Conservation (phyloP, 2,113 vertebrate genomes). For the Artemisiospiza belli region DNA sequence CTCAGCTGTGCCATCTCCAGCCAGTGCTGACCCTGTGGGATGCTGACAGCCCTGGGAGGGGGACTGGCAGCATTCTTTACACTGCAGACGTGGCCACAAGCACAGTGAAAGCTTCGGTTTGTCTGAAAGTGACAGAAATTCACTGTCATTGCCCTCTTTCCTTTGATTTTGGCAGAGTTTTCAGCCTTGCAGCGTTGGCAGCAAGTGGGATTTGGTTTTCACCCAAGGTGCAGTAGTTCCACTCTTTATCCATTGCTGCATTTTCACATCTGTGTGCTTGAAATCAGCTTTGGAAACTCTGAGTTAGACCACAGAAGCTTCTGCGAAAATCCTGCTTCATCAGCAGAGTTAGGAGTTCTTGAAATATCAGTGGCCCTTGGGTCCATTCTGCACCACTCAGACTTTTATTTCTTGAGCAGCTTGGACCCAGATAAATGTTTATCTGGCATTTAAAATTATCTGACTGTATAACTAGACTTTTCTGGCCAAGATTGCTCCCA, state of each 20-base stretch:
- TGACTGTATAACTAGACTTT: neutral
- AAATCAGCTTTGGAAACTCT: neutral
- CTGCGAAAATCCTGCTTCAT: neutral
- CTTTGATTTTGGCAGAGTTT: slow-evolving; percentile 1
- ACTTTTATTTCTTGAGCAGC: neutral
- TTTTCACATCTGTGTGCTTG: neutral
- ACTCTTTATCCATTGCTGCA: neutral
- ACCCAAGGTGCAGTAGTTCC: neutral
- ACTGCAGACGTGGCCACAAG: neutral
- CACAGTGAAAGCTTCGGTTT: neutral
- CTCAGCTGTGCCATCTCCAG: neutral
- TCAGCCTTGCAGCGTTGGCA: neutral
- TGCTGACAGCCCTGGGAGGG: neutral
- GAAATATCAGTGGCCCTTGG: neutral
- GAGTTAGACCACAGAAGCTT: neutral
- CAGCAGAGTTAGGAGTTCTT: neutral
- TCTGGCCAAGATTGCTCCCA: neutral
- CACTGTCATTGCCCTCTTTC: neutral
- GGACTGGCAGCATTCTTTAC: slow-evolving; percentile 11
- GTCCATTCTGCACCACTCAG: neutral
- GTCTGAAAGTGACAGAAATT: slow-evolving; percentile 22
- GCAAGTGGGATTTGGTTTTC: neutral
- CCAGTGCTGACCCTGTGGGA: neutral
- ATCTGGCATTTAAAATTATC: neutral
- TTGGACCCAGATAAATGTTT: neutral